Evolutionary conservation across 1,140 invertebrate genomes (phyloP).

Genomic region (Drosophila seguyi): DNA sequence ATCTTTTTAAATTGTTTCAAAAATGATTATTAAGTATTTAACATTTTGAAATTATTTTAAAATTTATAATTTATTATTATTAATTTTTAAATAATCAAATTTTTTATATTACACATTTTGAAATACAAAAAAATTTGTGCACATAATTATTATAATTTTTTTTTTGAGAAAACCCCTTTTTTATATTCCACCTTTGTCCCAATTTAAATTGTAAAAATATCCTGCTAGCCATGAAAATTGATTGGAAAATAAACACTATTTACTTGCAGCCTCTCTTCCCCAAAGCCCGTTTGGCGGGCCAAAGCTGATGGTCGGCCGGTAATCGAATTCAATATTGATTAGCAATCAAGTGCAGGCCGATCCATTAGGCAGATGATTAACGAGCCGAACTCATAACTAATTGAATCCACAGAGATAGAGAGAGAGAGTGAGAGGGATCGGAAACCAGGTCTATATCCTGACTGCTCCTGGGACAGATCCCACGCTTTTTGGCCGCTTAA

Average conservation of each 20-base stretch:
- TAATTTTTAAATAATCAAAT: too few relatives aligned
- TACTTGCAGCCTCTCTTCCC: neutral
- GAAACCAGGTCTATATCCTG: neutral
- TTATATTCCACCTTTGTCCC: neutral
- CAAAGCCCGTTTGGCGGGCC: conserved; percentile 10
- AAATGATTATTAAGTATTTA: too few relatives aligned
- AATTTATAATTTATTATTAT: too few relatives aligned
- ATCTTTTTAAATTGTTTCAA: too few relatives aligned
- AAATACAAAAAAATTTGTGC: too few relatives aligned
- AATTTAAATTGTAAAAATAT: neutral
- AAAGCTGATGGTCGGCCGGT: conserved; percentile 4
- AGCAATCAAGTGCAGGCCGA: conserved; percentile 31
- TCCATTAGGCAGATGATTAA: conserved; percentile 42
- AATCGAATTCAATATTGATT: conserved; percentile 48
- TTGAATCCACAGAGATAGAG: conserved; percentile 5
- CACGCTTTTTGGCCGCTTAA: neutral
- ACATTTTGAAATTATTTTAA: too few relatives aligned
- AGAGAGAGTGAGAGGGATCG: neutral
- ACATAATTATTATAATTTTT: too few relatives aligned
- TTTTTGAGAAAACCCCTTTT: too few relatives aligned
- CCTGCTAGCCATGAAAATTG: conserved; percentile 18
- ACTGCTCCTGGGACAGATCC: neutral
- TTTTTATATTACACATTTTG: too few relatives aligned
- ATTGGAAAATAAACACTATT: conserved; percentile 24
- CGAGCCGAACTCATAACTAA: conserved; percentile 40